Evolutionary conservation across 2,797 vertebrate genomes (phyloP).

Genomic region (Halcyon badia): DNA sequence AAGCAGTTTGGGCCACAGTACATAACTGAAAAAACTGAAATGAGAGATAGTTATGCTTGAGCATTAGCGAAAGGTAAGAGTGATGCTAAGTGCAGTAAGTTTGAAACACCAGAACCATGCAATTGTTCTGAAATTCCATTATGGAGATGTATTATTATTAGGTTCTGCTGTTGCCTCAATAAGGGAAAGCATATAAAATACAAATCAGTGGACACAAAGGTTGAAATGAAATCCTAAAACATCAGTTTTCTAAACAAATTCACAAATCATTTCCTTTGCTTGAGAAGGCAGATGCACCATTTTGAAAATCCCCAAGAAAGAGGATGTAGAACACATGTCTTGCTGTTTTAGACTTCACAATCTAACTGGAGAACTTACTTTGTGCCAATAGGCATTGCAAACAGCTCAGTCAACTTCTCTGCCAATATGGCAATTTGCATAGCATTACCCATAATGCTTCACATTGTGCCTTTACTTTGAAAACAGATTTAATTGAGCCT

Average conservation of each 20-base stretch:
- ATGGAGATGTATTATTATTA: conserved; percentile 63
- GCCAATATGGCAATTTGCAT: conserved; percentile 79
- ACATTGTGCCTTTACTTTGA: conserved; percentile 76
- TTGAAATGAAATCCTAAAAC: conserved; percentile 14
- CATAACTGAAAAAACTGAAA: background rate
- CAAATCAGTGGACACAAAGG: conserved; percentile 30
- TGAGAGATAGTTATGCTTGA: background rate
- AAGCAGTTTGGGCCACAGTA: background rate
- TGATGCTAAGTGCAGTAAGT: conserved; percentile 9
- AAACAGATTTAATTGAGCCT: conserved; percentile 82
- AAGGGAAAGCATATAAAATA: conserved; percentile 20
- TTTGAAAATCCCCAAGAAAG: conserved; percentile 56
- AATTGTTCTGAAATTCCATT: conserved; percentile 42
- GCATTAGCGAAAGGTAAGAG: conserved; percentile 13
- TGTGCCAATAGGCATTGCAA: conserved; percentile 70
- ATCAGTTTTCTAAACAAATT: conserved; percentile 51
- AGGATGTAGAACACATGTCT: conserved; percentile 24
- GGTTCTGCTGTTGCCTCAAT: conserved; percentile 20
- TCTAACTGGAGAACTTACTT: conserved; percentile 57
- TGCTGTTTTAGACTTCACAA: conserved; percentile 52
- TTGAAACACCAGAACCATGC: conserved; percentile 22
- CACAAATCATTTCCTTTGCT: conserved; percentile 37
- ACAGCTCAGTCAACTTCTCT: conserved; percentile 68
- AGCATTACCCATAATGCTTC: conserved; percentile 80
- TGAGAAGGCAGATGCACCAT: conserved; percentile 31